Base-by-base conservation (phyloP, 2,113 vertebrate species). In the Pangasianodon hypophthalmus region DNA sequence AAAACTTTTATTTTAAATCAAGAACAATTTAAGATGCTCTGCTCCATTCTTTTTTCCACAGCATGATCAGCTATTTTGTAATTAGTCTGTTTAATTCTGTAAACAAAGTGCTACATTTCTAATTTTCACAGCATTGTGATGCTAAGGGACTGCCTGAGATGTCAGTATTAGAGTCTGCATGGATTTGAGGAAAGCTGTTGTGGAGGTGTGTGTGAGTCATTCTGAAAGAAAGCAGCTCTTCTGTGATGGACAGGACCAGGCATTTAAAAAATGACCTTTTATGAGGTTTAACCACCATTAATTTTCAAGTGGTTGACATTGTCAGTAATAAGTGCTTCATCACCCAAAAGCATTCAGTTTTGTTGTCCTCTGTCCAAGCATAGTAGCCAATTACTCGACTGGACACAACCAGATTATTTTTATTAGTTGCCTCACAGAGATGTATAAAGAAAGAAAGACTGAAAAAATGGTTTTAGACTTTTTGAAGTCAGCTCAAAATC, bases 71-170 rank as follows among this genome's bases (percentile, higher is more conserved):
- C n/a, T 37, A 24, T 89, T 88, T 84, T 82, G 44, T 88, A 89
- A 92, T 92, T 89, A 89, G 44, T 82, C 83, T 85, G 54, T 89
- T 84, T 89, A 89, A 87, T 84, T 32, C 52, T 90, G 85, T 91
- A 89, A 89, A 92, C 90, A 89, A 80, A 44, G 85, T 73, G 88
- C 73, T 29, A 81, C 82, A 88, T 89, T 86, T 86, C 85, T 92
- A 73, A 90, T 92, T 90, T 92, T 90, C 84, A 88, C 85, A 92
- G 87, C 87, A 52, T 75, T 87, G 56, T 50, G 50, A 73, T 41
- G 80, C 48, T 87, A 88, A 85, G 60, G 86, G 85, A 81, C 60
- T 89, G 88, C 67, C 64, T 87, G 85, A 81, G 88, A 91, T 87
- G 84, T 84, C 60, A 82, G 75, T 90, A 73, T 69, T 69, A 80